These are phyloP conservation scores for Orgyia antiqua DNA, from an alignment of 2,888 invertebrate genomes.

Conservation along the genomic window DNA sequence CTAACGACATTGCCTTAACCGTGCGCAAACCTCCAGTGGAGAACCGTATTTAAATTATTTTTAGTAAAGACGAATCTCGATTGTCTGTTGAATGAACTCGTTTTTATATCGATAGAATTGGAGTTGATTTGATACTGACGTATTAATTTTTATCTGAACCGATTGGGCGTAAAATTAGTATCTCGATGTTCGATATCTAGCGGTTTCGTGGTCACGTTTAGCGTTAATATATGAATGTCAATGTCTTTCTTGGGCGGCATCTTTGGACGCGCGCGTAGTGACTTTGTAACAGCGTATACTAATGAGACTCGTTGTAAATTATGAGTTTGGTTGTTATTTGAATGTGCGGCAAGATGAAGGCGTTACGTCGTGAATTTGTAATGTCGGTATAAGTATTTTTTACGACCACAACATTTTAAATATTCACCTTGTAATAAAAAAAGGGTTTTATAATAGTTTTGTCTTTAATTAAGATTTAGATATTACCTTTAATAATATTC, in stretches of 20 bases:
- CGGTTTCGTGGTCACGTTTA: slow-evolving; percentile 62
- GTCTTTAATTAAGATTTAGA: too few relatives aligned
- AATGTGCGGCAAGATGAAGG: slow-evolving; percentile 67
- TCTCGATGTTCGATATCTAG: slow-evolving; percentile 48
- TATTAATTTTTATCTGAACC: slow-evolving; percentile 68
- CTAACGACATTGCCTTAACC: slow-evolving; percentile 66
- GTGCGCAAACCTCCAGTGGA: slow-evolving; percentile 54
- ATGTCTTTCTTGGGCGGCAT: slow-evolving; percentile 55
- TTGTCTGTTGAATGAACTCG: slow-evolving; percentile 33
- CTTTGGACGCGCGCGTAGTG: slow-evolving; percentile 42
- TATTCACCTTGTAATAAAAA: slow-evolving; percentile 24
- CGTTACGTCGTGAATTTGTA: slow-evolving; percentile 56
- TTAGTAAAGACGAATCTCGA: slow-evolving; percentile 29
- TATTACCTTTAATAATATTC: too few relatives aligned
- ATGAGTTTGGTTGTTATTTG: slow-evolving; percentile 55
- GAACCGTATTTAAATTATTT: slow-evolving; percentile 53
- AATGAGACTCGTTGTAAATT: slow-evolving; percentile 63
- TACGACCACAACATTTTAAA: slow-evolving; percentile 33
- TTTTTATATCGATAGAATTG: slow-evolving; percentile 42
- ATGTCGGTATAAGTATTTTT: slow-evolving; percentile 47
- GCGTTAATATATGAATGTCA: slow-evolving; percentile 69
- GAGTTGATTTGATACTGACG: slow-evolving; percentile 49
- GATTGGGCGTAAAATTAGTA: slow-evolving; percentile 74
- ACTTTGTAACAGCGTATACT: slow-evolving; percentile 59
- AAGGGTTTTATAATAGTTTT: slow-evolving; percentile 19